A percentile compares a stretch with the other conserved stretches of the same genome.
These are phyloP conservation scores for Baccha elongata DNA, from an alignment of 2,888 invertebrate species.

Conservation along the genomic window DNA sequence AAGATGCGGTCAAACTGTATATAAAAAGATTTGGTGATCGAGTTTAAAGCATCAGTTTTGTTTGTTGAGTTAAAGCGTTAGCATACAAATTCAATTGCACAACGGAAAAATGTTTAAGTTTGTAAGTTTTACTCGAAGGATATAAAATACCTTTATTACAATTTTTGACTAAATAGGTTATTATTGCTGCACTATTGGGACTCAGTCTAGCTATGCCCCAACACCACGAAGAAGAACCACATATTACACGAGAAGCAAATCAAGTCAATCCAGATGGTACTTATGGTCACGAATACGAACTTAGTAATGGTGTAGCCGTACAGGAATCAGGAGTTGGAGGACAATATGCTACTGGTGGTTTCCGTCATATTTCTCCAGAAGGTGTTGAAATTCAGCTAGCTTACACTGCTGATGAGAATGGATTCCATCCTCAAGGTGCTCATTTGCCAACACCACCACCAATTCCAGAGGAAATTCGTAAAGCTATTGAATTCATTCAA, in stretches of 20 bases:
- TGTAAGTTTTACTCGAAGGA: slow-evolving; percentile 18
- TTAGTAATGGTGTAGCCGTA: slow-evolving; percentile 85
- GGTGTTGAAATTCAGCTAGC: slow-evolving; percentile 76
- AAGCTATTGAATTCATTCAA: slow-evolving; percentile 78
- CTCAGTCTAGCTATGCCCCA: slow-evolving; percentile 56
- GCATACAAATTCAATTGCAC: neutral
- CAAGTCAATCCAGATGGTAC: slow-evolving; percentile 79
- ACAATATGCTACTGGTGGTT: slow-evolving; percentile 80
- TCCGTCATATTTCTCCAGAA: slow-evolving; percentile 78
- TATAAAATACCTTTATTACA: no score
- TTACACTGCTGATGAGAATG: slow-evolving; percentile 79
- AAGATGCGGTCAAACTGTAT: slow-evolving; percentile 21
- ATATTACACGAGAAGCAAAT: slow-evolving; percentile 33
- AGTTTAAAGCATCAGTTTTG: slow-evolving; percentile 18
- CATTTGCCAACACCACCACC: slow-evolving; percentile 80
- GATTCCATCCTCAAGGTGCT: slow-evolving; percentile 78
- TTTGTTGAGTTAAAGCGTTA: neutral
- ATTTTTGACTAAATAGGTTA: slow-evolving; percentile 39
- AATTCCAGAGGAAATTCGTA: slow-evolving; percentile 78
- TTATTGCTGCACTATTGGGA: slow-evolving; percentile 72
- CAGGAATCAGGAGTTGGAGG: slow-evolving; percentile 84
- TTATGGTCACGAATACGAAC: slow-evolving; percentile 83
- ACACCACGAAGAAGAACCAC: slow-evolving; percentile 13
- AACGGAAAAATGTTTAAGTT: slow-evolving; percentile 49
- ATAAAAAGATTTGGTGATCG: slow-evolving; percentile 28